These are phyloP conservation scores for Notiomystis cincta DNA, from an alignment of 2,113 vertebrate genomes.

Conservation along the genomic window DNA sequence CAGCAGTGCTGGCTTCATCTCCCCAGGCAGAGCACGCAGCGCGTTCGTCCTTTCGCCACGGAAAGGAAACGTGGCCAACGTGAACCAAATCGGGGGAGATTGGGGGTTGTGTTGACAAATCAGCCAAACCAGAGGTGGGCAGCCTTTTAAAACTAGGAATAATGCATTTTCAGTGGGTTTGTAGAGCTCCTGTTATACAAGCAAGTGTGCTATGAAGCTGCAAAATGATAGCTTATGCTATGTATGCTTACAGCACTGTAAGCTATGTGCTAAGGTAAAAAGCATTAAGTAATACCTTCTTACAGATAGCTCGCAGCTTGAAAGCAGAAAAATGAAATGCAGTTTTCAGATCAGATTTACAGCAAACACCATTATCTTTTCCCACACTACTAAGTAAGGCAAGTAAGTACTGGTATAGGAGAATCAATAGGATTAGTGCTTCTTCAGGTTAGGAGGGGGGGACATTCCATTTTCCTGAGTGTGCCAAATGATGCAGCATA, in stretches of 20 bases:
- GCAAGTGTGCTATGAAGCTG: constrained; percentile 69
- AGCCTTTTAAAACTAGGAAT: constrained; percentile 57
- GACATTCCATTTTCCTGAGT: constrained; percentile 79
- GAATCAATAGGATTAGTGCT: constrained; percentile 43
- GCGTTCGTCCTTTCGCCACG: constrained; percentile 13
- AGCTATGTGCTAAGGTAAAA: constrained; percentile 76
- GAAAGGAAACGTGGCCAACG: neutral
- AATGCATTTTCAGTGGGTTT: constrained; percentile 70
- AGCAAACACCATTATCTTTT: constrained; percentile 61
- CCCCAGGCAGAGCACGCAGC: neutral
- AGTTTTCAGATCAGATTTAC: constrained; percentile 84
- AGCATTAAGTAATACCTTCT: constrained; percentile 93
- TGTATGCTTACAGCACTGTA: constrained; percentile 67
- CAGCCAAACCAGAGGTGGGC: constrained; percentile 26
- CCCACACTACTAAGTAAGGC: constrained; percentile 37
- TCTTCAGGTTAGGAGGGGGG: constrained; percentile 28
- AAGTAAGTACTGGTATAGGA: constrained; percentile 38
- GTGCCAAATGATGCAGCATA: constrained; percentile 53
- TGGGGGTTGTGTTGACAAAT: constrained; percentile 19
- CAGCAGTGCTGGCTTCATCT: constrained; percentile 14
- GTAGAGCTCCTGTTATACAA: constrained; percentile 60
- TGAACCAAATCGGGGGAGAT: neutral
- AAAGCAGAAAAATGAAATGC: constrained; percentile 99
- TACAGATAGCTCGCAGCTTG: constrained; percentile 99
- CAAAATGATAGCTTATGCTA: constrained; percentile 60